Evolutionary conservation across 2,113 vertebrate species (phyloP).

Genomic region (Heterocephalus glaber): DNA sequence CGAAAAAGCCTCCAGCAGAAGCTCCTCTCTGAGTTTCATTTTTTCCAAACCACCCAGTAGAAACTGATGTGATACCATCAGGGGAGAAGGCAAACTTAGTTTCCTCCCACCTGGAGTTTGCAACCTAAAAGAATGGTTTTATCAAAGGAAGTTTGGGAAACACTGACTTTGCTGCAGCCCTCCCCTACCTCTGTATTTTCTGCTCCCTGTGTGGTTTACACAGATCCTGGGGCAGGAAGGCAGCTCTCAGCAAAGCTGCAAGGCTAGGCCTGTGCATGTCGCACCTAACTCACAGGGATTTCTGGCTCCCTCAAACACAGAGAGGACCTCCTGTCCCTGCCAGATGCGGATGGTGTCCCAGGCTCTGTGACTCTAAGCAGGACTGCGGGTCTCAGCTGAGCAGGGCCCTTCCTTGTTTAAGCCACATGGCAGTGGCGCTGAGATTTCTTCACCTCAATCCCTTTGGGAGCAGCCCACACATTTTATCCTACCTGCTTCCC

Average conservation of each 20-base stretch:
- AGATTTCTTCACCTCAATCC: background rate
- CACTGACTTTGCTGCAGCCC: background rate
- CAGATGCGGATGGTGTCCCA: background rate
- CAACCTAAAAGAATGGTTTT: background rate
- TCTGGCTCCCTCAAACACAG: constrained; percentile 28
- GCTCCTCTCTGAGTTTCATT: background rate
- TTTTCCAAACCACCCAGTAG: background rate
- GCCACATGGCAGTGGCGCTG: constrained; percentile 7
- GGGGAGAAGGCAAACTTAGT: background rate
- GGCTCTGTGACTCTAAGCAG: background rate
- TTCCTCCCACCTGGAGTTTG: background rate
- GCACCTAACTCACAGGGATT: background rate
- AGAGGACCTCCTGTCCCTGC: background rate
- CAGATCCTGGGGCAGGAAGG: background rate
- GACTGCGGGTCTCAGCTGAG: background rate
- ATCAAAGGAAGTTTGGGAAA: constrained; percentile 34
- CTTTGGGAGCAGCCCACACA: background rate
- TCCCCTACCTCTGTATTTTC: background rate
- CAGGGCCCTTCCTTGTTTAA: background rate
- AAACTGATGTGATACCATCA: background rate
- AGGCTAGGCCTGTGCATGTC: background rate
- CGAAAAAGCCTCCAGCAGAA: background rate
- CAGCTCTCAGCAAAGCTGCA: background rate
- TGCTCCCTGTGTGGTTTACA: no score
- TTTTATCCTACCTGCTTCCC: constrained; percentile 50